Percentiles rank a stretch among this genome's conserved stretches.
phyloP scores from a whole-genome alignment of 2,113 vertebrate species.

The Halcyon senegalensis region DNA sequence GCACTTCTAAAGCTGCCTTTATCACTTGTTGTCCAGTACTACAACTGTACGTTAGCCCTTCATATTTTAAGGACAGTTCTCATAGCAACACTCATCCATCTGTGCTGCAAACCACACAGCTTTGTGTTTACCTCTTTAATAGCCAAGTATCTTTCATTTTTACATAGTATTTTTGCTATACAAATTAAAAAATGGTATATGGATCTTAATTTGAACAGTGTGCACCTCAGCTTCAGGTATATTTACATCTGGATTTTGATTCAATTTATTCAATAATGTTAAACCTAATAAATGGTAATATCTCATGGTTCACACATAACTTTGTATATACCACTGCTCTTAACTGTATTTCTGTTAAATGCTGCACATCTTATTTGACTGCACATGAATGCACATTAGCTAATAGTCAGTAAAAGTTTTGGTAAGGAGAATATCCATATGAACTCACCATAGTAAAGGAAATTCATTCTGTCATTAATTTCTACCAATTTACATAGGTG shows the following conservation, averaged over 20 bases:
- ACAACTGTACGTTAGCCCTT: not conserved
- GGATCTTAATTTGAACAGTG: not conserved
- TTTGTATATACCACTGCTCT: not conserved
- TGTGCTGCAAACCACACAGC: not conserved
- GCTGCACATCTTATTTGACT: not conserved
- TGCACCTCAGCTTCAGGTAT: not conserved
- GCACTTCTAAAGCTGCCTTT: not conserved
- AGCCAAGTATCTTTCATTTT: not conserved
- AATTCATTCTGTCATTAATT: not conserved
- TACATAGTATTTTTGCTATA: not conserved
- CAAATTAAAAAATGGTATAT: not conserved
- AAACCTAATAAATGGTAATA: not conserved
- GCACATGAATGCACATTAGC: not conserved
- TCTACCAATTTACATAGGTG: not conserved
- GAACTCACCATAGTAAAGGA: not conserved
- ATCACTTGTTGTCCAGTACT: not conserved
- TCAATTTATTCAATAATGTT: not conserved
- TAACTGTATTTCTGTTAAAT: not conserved
- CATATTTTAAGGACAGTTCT: not conserved
- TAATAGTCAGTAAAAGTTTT: not conserved
- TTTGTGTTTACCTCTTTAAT: not conserved
- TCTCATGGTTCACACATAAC: not conserved
- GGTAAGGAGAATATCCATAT: not conserved
- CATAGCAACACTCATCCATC: not conserved
- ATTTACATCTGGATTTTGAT: not conserved